Conservation (phyloP, 2,113 vertebrate species). For the Arvicanthis niloticus region DNA sequence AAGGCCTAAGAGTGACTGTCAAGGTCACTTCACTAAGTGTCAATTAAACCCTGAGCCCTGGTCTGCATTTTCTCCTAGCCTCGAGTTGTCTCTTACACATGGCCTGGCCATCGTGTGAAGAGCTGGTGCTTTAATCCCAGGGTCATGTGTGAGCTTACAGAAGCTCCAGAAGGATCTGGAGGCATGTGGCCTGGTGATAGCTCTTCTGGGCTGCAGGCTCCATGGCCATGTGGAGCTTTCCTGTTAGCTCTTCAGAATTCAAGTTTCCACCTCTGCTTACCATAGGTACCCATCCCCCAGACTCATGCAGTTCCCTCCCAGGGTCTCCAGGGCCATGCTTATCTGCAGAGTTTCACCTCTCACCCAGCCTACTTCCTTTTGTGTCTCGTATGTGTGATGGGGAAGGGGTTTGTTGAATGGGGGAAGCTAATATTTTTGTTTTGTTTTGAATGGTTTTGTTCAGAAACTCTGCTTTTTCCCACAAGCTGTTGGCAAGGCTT, state of each 20-base stretch:
- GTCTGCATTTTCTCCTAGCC: neutral
- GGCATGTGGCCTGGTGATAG: accelerated
- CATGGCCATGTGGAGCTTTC: neutral
- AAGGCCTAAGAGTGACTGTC: neutral
- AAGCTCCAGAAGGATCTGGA: neutral
- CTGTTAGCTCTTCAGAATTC: neutral
- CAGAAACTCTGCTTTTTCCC: slow-evolving; percentile 71
- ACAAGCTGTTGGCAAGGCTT: slow-evolving; percentile 61
- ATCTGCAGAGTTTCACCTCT: slow-evolving; percentile 53
- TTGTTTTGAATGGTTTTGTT: slow-evolving; percentile 72
- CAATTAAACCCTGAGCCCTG: neutral
- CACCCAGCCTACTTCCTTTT: slow-evolving; percentile 52
- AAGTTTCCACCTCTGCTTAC: neutral
- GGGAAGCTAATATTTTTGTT: slow-evolving; percentile 52
- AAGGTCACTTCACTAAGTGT: neutral
- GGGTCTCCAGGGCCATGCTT: slow-evolving; percentile 68
- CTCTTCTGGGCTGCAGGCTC: neutral
- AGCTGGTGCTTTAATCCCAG: neutral
- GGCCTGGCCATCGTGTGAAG: neutral
- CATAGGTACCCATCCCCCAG: neutral
- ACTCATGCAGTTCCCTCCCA: neutral
- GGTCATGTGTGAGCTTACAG: neutral
- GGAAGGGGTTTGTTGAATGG: slow-evolving; percentile 63
- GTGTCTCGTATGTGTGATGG: neutral
- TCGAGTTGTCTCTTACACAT: neutral